Evolutionary conservation across 1,140 invertebrate genomes (phyloP).

Genomic region (Leptinotarsa undecemlineata): DNA sequence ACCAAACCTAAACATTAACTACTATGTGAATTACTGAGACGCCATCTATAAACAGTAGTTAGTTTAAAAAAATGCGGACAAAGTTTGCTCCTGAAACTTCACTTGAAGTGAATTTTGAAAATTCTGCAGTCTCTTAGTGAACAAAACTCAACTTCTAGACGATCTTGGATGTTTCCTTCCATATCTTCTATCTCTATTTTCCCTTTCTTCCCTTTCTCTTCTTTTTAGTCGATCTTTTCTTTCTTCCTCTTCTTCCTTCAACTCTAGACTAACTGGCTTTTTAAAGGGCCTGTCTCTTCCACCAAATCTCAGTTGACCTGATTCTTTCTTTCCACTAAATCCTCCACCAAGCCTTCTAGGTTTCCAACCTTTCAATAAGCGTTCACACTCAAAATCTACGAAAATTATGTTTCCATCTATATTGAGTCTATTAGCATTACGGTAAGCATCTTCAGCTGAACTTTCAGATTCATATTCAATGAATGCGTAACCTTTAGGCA

Average conservation of each 20-base stretch:
- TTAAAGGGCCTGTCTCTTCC: conserved; percentile 75
- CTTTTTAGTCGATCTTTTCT: conserved; percentile 18
- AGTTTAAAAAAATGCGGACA: too few relatives aligned
- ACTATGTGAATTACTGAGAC: too few relatives aligned
- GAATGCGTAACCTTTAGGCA: conserved; percentile 84
- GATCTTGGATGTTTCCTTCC: conserved; percentile 12
- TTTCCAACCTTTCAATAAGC: conserved; percentile 76
- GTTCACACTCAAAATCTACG: conserved; percentile 71
- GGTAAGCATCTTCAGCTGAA: conserved; percentile 65
- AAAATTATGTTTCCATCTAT: conserved; percentile 67
- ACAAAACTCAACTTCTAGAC: conserved; percentile 9
- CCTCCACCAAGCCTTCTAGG: conserved; percentile 85
- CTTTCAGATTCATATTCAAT: conserved; percentile 73
- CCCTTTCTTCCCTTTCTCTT: conserved; percentile 21
- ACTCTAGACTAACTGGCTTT: conserved; percentile 61
- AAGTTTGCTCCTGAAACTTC: too few relatives aligned
- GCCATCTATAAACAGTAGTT: too few relatives aligned
- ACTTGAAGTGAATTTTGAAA: too few relatives aligned
- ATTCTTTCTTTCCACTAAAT: conserved; percentile 84
- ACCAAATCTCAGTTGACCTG: conserved; percentile 87
- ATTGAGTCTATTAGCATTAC: conserved; percentile 60
- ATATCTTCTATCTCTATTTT: not conserved
- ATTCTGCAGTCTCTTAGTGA: too few relatives aligned
- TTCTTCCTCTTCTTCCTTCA: conserved; percentile 41
- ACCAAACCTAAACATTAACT: too few relatives aligned